phyloP scores from a whole-genome alignment of 2,888 invertebrate genomes.

The Drosophila quinaria region DNA sequence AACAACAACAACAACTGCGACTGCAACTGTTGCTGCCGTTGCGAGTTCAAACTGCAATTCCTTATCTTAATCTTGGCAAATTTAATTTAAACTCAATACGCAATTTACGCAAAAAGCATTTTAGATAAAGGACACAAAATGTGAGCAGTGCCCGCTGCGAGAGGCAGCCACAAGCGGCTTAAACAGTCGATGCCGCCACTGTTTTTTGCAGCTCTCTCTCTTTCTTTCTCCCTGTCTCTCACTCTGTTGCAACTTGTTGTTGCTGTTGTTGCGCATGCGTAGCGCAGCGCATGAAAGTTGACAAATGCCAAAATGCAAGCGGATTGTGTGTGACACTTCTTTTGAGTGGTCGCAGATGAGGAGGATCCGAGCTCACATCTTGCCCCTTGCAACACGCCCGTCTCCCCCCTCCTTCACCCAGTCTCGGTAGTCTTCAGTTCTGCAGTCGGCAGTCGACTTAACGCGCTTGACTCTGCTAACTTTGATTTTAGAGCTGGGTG shows the following conservation, averaged over 20 bases:
- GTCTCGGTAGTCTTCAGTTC: not conserved
- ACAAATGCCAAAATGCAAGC: conserved; percentile 82
- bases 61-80: conserved; percentile 83
- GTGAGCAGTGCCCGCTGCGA: conserved; percentile 45
- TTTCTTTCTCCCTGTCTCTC: too few species aligned
- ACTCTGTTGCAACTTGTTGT: conserved; percentile 7
- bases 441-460: conserved; percentile 16
- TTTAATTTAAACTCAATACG: conserved; percentile 82
- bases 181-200: conserved; percentile 66
- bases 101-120: conserved; percentile 83
- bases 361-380: conserved; percentile 16
- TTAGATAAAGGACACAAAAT: conserved; percentile 79
- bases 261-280: conserved; percentile 65
- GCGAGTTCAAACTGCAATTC: conserved; percentile 63
- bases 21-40: conserved; percentile 7
- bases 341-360: conserved; percentile 51
- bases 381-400: conserved; percentile 2
- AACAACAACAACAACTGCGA: not conserved
- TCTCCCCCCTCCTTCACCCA: too few species aligned
- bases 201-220: conserved; percentile 36
- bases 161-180: conserved; percentile 60
- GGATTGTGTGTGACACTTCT: conserved; percentile 77
- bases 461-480: conserved; percentile 2
- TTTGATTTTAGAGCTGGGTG: not conserved
- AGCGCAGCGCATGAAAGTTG: conserved; percentile 76